These are phyloP conservation scores for Lipotes vexillifer DNA, from an alignment of 2,113 vertebrate genomes.

Conservation along the genomic window DNA sequence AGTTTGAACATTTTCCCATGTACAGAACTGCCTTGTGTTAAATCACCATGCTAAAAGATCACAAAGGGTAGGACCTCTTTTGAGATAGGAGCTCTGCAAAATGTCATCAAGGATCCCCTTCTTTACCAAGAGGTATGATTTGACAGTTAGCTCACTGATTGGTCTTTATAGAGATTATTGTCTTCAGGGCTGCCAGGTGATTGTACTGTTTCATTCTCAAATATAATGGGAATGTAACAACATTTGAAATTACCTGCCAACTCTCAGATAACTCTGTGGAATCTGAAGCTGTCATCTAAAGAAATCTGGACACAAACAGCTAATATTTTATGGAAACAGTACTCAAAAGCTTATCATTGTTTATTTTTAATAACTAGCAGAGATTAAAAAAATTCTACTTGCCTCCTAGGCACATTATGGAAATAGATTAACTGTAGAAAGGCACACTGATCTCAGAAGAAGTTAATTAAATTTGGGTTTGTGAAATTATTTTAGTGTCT, in stretches of 20 bases:
- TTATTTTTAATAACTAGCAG: constrained; percentile 19
- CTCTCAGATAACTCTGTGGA: constrained; percentile 19
- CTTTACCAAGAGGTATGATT: constrained; percentile 36
- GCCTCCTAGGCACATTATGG: neutral
- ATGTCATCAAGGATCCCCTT: neutral
- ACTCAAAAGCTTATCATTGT: neutral
- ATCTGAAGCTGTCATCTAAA: constrained; percentile 50
- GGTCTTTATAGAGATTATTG: constrained; percentile 24
- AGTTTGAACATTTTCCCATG: neutral
- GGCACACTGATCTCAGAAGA: neutral
- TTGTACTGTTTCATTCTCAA: constrained; percentile 4
- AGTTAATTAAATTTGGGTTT: neutral
- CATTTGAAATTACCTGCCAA: constrained; percentile 9
- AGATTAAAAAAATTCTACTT: neutral
- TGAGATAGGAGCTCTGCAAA: neutral
- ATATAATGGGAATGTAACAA: neutral
- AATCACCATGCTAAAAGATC: neutral
- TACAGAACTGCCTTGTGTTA: neutral
- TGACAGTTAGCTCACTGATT: constrained; percentile 34
- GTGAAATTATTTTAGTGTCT: neutral
- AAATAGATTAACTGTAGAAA: neutral
- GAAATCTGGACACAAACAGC: neutral
- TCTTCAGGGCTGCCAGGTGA: constrained; percentile 11
- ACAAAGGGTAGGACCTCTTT: neutral
- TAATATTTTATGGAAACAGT: constrained; percentile 43